Evolutionary conservation across 2,113 vertebrate species (phyloP), one percentile per base, ranked within the genome.

Genomic region (Coptodon bakossiorum): DNA sequence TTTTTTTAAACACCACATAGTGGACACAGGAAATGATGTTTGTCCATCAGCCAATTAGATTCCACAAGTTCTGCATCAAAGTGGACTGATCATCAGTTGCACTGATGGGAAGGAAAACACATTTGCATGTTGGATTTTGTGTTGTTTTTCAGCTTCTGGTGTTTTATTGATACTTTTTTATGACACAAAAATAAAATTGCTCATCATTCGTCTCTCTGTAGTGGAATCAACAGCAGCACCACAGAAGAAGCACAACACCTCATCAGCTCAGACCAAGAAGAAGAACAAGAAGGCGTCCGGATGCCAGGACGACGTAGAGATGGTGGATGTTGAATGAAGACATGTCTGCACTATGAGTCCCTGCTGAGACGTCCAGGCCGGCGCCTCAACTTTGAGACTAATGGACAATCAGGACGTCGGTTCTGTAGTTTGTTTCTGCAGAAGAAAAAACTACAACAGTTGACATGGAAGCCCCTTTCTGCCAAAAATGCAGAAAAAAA

Each of bases 281-380:
- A 86, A 90, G 29, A 87, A 38, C 9, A 83, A 73, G 45, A 68
- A 57, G 7, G 79, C 17, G 0, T 79, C 53, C 0, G 71, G 29
- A 3, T 2, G 63, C 6, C 59, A 52, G 9, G 45, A 7, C 16
- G 92, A 96, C 3, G 87, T 95, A 3, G 95, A 96, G 50, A 95
- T 96, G 96, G 88, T 43, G 1, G 93, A 95, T 31, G 3, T 31
- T 0, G 90, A 94, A 7, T 95, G 63, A 95, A 9, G 19, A 16
- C 14, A 27, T 16, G 36, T 57, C 34, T 22, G n/a, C 57, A 57
- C 19, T 68, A 68, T 1, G 38, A 16, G n/a, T 71, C 38, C n/a
- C 2, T 43, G 12, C n/a, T 48, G 24, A 17, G 68, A 76, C 0
- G 9, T 48, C 24, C 24, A 76, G 45, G 24, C 14, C 3, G 14